phyloP scores from a whole-genome alignment of 2,888 invertebrate genomes.

The Bembecia ichneumoniformis region DNA sequence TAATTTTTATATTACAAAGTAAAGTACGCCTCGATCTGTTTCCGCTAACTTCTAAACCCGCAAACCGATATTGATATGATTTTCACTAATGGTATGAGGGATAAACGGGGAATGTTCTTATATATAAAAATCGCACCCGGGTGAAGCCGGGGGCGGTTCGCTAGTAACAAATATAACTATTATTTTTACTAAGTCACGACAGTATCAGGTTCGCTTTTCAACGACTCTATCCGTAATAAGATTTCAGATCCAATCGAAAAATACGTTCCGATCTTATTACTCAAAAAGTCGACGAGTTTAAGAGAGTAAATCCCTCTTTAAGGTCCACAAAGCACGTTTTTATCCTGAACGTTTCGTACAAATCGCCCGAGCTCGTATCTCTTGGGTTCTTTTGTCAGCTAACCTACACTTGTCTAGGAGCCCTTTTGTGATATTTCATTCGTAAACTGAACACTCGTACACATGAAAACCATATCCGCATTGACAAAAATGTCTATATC shows the following conservation, averaged over 20 bases:
- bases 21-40: no score
- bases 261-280: background rate
- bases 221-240: background rate
- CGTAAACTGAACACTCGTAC: slow-evolving; percentile 20
- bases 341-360: slow-evolving; percentile 42
- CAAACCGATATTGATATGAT: no score
- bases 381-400: slow-evolving; percentile 46
- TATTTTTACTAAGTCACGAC: background rate
- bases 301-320: slow-evolving; percentile 35
- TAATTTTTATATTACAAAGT: no score
- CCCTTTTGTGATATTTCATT: slow-evolving; percentile 33
- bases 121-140: no score
- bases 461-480: background rate
- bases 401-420: slow-evolving; percentile 28
- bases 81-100: no score
- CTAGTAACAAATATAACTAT: no score
- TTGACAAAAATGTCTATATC: background rate
- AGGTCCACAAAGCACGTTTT: slow-evolving; percentile 38
- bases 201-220: background rate
- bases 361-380: slow-evolving; percentile 36
- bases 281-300: slow-evolving; percentile 25
- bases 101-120: no score
- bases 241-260: background rate
- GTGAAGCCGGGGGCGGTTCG: no score
- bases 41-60: no score